Conservation (phyloP, 2,797 vertebrate species). For the Muraenolepis orangiensis region DNA sequence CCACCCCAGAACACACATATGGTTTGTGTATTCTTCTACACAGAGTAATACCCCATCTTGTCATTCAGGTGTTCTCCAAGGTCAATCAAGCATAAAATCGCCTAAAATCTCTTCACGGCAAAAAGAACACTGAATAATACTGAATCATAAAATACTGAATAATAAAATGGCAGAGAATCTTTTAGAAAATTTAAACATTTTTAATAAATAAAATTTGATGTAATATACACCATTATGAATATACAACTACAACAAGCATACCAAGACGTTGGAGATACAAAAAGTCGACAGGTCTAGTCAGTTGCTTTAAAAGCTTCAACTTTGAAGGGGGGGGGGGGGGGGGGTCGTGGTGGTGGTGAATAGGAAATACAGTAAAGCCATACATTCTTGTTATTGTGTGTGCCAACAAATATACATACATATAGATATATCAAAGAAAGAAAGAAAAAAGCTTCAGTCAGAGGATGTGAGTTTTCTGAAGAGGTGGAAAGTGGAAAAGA, state of each 20-base stretch:
- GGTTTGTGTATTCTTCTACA: too few species aligned
- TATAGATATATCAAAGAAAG: slow-evolving; percentile 46
- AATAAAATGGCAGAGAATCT: slow-evolving; percentile 43
- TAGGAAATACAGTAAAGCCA: slow-evolving; percentile 60
- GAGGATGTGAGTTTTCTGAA: slow-evolving; percentile 40
- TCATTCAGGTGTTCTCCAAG: background rate
- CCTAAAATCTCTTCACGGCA: background rate
- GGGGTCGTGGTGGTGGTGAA: slow-evolving; percentile 53
- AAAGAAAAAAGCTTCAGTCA: slow-evolving; percentile 58
- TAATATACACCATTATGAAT: slow-evolving; percentile 76
- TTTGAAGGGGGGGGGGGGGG: too few species aligned
- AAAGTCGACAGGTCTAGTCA: slow-evolving; percentile 61
- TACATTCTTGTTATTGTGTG: slow-evolving; percentile 68
- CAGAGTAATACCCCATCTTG: background rate
- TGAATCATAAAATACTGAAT: slow-evolving; percentile 1
- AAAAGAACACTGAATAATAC: background rate
- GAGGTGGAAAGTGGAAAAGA: slow-evolving; percentile 41
- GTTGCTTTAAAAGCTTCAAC: slow-evolving; percentile 57
- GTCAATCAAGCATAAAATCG: background rate
- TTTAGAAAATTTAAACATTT: slow-evolving; percentile 69
- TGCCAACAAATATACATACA: slow-evolving; percentile 49
- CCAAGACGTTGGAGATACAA: slow-evolving; percentile 71
- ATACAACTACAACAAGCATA: slow-evolving; percentile 74
- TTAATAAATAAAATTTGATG: slow-evolving; percentile 74
- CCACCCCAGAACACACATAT: too few species aligned